Base-by-base conservation (phyloP, 2,113 vertebrate genomes). In the Pelodiscus sinensis region DNA sequence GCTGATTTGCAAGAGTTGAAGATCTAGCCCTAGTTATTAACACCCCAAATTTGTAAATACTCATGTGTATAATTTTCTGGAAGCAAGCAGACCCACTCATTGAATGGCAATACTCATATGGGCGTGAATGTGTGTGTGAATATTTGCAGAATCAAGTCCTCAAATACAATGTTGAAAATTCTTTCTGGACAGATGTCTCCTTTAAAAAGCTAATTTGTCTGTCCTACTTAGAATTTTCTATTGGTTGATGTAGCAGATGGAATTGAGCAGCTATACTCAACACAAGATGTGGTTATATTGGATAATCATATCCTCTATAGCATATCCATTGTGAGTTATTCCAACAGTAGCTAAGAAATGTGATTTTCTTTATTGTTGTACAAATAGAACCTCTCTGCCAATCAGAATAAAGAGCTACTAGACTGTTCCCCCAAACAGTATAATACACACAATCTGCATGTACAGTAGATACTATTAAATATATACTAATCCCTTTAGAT, bases 211-310 rank as follows among this genome's bases (percentile, higher is more conserved):
- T 85, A 52, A 84, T 92, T 92, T 85, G 82, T 77, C 24, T 18
- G 4, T 58, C 89, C n/a, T 81, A 56, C 52, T 94, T 89, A n/a
- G 89, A 35, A 2, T 21, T 97, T 87, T 51, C 51, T 73, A 35
- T 31, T 93, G 90, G 35, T 25, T 86, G 94, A 88, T 73, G 62
- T 92, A 87, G 52, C 85, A 19, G 29, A 93, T 92, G 79, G 95
- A 94, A 62, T 94, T 92, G 84, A 90, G 31, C 35, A 79, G 31
- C 71, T 92, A 14, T 18, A 73, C 14, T 87, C 86, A 88, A 54
- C 65, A 81, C 24, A 87, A 71, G 84, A 86, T 81, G 90, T 93
- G 86, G 79, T 89, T 96, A 77, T 83, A 44, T 51, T 62, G 82
- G 54, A 82, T 85, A 92, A 92, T 91, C 93, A 86, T 85, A 77